Evolutionary conservation across 1,140 invertebrate species (phyloP).

Genomic region (Scaptomyza graminum): DNA sequence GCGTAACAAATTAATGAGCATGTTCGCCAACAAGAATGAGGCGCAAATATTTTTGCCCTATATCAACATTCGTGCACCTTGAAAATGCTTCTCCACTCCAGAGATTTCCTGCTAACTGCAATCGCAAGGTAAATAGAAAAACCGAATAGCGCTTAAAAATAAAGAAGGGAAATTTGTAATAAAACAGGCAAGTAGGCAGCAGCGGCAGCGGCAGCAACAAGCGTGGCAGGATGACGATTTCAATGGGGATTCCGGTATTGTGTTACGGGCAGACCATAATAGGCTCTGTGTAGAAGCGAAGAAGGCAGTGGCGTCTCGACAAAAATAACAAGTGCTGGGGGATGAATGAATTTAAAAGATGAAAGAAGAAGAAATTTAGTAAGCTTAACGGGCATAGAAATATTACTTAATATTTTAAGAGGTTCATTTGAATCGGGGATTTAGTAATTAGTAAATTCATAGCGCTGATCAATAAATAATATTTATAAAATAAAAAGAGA

Average conservation of each 20-base stretch:
- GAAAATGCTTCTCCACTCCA: slow-evolving; percentile 9
- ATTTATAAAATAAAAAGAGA: no score
- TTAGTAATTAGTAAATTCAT: no score
- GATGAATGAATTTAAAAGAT: neutral
- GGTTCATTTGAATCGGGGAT: no score
- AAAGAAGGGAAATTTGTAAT: slow-evolving; percentile 59
- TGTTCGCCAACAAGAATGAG: slow-evolving; percentile 54
- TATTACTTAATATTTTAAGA: no score
- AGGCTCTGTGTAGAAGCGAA: slow-evolving; percentile 33
- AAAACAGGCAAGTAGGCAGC: slow-evolving; percentile 46
- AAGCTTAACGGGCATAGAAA: no score
- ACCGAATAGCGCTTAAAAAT: slow-evolving; percentile 26
- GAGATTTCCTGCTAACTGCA: slow-evolving; percentile 6
- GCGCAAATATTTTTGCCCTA: slow-evolving; percentile 26
- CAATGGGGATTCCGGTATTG: slow-evolving; percentile 50
- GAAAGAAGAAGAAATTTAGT: no score
- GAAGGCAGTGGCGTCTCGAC: slow-evolving; percentile 37
- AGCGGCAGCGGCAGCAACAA: slow-evolving; percentile 39
- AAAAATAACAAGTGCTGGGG: neutral
- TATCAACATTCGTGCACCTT: slow-evolving; percentile 30
- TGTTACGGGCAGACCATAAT: slow-evolving; percentile 62
- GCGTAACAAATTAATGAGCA: slow-evolving; percentile 82
- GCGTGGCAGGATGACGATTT: slow-evolving; percentile 65
- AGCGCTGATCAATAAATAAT: no score
- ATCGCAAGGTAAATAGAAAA: slow-evolving; percentile 18